Evolutionary conservation across 2,113 vertebrate genomes (phyloP).

Genomic region (Eulemur macaco): DNA sequence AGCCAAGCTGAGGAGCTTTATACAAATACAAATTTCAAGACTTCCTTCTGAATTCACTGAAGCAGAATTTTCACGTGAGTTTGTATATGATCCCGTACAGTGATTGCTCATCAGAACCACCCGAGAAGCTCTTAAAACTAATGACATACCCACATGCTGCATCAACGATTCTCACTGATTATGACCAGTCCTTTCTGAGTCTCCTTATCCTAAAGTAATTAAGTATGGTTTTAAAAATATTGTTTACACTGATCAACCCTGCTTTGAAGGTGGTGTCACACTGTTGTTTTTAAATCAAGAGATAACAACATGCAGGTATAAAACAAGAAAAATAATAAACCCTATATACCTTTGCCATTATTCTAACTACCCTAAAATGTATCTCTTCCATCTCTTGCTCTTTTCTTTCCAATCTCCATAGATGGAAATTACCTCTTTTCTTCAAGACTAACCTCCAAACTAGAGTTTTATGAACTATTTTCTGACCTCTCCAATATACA

Average conservation of each 20-base stretch:
- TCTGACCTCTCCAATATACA: not conserved
- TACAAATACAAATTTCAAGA: not conserved
- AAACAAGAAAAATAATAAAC: not conserved
- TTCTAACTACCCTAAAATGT: not conserved
- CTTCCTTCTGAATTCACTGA: not conserved
- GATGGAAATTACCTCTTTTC: not conserved
- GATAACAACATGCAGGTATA: not conserved
- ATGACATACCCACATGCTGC: not conserved
- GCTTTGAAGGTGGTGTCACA: not conserved
- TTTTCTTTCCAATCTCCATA: not conserved
- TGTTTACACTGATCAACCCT: not conserved
- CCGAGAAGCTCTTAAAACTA: not conserved
- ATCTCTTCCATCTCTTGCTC: not conserved
- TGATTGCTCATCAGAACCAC: not conserved
- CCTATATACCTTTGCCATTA: not conserved
- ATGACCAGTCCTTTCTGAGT: not conserved
- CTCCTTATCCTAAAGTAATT: not conserved
- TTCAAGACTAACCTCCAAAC: not conserved
- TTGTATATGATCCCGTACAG: not conserved
- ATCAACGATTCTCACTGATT: not conserved
- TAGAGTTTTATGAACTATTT: not conserved
- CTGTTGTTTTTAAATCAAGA: not conserved
- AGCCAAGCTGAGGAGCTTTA: not conserved
- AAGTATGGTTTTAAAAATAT: not conserved
- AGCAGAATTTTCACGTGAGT: not conserved